Base-by-base conservation (phyloP, 1,140 invertebrate genomes). In the Cyclargus thomasi region DNA sequence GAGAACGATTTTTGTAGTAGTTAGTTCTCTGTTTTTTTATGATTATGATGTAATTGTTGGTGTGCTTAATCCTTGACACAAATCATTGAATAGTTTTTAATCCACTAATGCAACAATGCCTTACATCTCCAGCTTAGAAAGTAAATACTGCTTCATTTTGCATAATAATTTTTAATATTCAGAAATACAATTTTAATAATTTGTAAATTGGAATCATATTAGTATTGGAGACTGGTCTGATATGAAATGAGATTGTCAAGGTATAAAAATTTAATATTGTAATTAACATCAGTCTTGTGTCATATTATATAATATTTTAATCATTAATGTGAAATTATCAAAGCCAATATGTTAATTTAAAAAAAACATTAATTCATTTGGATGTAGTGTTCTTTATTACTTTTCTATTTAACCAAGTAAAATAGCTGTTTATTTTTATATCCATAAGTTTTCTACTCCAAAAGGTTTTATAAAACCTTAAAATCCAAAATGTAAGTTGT, bases 41-140 rank as follows among this genome's bases (percentile, higher is more conserved):
- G 74, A 70, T 76, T 72, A 71, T 76, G 57, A 80, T 75, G 73
- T 78, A 73, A 78, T 74, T 83, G 76, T 83, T 86, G 74, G 76
- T 81, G 81, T 84, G 81, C 81, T 87, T 82, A 76, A 76, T 84
- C 64, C 64, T 65, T 57, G 64, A 55, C 21, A 65, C 59, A 71
- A 70, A 55, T 55, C 53, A 71, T 74, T 70, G 67, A 71, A 69
- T 76, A 70, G 69, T 71, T 67, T 77, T 76, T 79, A 80, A 76
- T 71, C 70, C 67, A 77, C 73, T 80, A 76, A 77, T 69, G 59
- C 36, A 70, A 66, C 18, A 17, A 55, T 55, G 53, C 53, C 53
- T 55, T 55, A 55, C 53, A 55, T 55, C 53, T 55, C 53, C 53
- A 55, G 53, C 53, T 55, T 55, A 55, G n/a, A 18, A 55, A 55